Evolutionary conservation across 1,140 invertebrate genomes (phyloP).

Genomic region (silkworm (Bombyx mori)): DNA sequence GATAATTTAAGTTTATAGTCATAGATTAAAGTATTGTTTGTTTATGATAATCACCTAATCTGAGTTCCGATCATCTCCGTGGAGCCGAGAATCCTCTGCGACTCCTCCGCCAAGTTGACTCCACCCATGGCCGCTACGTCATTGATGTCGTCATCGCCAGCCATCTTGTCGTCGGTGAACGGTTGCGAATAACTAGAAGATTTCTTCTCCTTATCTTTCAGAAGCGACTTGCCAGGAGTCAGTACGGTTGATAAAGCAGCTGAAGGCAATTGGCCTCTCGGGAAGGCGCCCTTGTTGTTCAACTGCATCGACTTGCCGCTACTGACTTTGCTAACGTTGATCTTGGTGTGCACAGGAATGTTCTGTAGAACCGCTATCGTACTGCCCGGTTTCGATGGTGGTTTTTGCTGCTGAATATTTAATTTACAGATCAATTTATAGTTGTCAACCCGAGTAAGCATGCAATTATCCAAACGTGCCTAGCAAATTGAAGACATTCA

Average conservation of each 20-base stretch:
- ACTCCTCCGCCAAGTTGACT: slow-evolving; percentile 97
- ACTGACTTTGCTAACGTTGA: slow-evolving; percentile 42
- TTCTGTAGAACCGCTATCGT: slow-evolving; percentile 56
- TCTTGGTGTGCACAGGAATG: slow-evolving; percentile 50
- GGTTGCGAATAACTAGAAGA: slow-evolving; percentile 28
- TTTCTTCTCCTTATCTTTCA: slow-evolving; percentile 58
- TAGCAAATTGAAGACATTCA: no score
- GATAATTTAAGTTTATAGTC: no score
- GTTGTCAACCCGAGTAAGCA: no score
- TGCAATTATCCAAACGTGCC: no score
- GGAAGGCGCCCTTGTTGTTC: slow-evolving; percentile 38
- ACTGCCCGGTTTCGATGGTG: slow-evolving; percentile 27
- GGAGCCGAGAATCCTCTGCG: slow-evolving; percentile 93
- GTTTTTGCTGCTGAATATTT: slow-evolving; percentile 20
- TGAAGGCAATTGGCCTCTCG: slow-evolving; percentile 20
- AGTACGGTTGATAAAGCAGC: slow-evolving; percentile 40
- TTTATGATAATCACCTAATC: slow-evolving; percentile 70
- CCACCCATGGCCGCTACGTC: slow-evolving; percentile 99
- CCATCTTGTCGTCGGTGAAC: slow-evolving; percentile 57
- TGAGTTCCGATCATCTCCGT: slow-evolving; percentile 97
- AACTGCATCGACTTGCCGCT: slow-evolving; percentile 41
- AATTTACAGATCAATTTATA: no score
- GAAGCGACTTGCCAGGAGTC: slow-evolving; percentile 44
- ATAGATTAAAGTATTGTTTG: no score
- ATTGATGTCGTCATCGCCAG: slow-evolving; percentile 80